A percentile compares a stretch with the other conserved stretches of the same genome.
Conservation (phyloP, 2,888 invertebrate genomes). For the Mythimna pallens region DNA sequence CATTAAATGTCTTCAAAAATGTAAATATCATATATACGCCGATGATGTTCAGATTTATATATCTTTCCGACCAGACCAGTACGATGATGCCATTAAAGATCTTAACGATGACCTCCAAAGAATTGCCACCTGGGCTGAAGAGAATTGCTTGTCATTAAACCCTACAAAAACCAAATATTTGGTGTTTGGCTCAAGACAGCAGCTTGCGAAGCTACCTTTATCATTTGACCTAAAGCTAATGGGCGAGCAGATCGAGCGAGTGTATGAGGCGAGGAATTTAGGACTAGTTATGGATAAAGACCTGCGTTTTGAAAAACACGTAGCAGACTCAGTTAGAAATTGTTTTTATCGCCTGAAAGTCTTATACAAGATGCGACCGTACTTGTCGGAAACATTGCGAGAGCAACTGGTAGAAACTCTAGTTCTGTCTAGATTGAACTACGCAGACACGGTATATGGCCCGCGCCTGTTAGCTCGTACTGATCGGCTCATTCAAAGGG, state of each 20-base stretch:
- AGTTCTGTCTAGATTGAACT: neutral
- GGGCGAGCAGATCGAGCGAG: neutral
- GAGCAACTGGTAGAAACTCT: neutral
- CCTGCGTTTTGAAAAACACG: too few relatives aligned
- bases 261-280: too few relatives aligned
- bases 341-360: too few relatives aligned
- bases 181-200: constrained; percentile 5
- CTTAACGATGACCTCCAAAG: neutral
- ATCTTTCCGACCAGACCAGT: neutral
- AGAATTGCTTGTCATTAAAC: neutral
- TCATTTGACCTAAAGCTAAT: neutral
- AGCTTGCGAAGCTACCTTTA: neutral
- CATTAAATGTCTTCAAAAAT: neutral
- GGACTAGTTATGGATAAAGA: too few relatives aligned
- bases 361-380: too few relatives aligned
- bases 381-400: too few relatives aligned
- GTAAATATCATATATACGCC: neutral
- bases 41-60: neutral
- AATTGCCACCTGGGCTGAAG: too few relatives aligned
- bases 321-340: too few relatives aligned
- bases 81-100: too few relatives aligned
- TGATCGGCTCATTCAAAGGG: too few relatives aligned
- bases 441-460: neutral
- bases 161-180: neutral
- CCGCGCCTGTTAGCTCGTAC: neutral